These are phyloP conservation scores for Sylvia atricapilla DNA, from an alignment of 2,113 vertebrate genomes.

Conservation along the genomic window DNA sequence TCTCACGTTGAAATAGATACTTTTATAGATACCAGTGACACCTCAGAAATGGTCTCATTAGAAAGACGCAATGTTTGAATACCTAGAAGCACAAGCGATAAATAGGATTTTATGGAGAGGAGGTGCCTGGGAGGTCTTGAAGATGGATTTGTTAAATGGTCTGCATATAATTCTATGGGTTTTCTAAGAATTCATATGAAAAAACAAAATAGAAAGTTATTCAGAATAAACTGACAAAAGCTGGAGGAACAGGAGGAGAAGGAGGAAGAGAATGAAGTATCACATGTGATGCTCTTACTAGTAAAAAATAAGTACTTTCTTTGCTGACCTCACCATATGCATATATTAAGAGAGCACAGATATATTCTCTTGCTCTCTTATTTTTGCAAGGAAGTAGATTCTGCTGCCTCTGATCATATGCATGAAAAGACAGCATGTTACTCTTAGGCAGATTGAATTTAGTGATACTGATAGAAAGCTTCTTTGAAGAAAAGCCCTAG, in stretches of 20 bases:
- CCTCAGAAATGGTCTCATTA: neutral
- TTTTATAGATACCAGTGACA: neutral
- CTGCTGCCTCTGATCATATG: neutral
- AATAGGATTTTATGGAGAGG: neutral
- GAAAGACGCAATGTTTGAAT: neutral
- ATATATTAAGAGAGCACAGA: neutral
- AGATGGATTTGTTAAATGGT: neutral
- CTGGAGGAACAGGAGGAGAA: neutral
- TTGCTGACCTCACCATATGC: neutral
- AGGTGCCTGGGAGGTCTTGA: neutral
- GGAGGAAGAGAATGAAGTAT: neutral
- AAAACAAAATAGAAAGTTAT: neutral
- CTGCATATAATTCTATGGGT: neutral
- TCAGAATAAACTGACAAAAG: neutral
- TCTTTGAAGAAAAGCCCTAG: conserved; percentile 25
- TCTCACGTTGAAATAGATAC: neutral
- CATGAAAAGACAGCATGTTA: neutral
- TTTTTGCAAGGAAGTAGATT: neutral
- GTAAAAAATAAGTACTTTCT: neutral
- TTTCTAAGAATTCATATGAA: neutral
- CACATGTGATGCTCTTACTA: neutral
- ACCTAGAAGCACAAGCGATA: neutral
- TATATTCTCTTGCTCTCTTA: neutral
- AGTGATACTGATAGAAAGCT: neutral
- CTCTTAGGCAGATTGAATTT: neutral